Evolutionary conservation across 2,888 invertebrate species (phyloP), one percentile per base, ranked within the genome.

Genomic region (Ptychoptera contaminata): DNA sequence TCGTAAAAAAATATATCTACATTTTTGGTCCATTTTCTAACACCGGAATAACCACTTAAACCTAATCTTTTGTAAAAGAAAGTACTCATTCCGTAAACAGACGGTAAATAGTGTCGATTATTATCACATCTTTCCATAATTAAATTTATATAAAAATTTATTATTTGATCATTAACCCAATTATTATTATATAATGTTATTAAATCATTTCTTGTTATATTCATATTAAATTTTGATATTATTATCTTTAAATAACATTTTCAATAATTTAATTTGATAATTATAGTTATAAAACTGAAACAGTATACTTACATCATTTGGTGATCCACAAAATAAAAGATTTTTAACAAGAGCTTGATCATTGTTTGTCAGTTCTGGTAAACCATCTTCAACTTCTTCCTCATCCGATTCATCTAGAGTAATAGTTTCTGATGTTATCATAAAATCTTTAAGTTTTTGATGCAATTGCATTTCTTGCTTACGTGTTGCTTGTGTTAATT

Each of bases 151-250:
- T 43, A 43, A 31, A 43, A 43, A 31, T 43, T 43, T n/a, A 43
- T 43, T 2, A 37, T 16, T n/a, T 37, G 36, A n/a, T 43, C 37
- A 37, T 43, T 43, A 23, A 43, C 23, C 97, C 97, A 98, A 62
- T 85, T 86, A 1, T 84, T 67, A 0, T 83, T 84, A 0, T 72
- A 64, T 15, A 98, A 65, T 0, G 94, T 93, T 48, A 75, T 71
- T 12, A 97, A 73, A 60, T 97, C 96, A 41, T 77, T 75, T 46
- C 88, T 65, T 0, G 75, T 77, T 12, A 91, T 77, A 47, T 70
- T 71, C 30, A 83, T 54, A 51, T 67, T 71, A 52, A 72, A 73
- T 51, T 72, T 73, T 1, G 57, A 51, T 6, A 63, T 49, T 2
- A 66, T 51, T 2, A 60, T 55, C 62, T 65, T 23, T 23, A 23